Base-by-base conservation (phyloP, 2,888 invertebrate genomes). In the Ichneumoninae sp. region DNA sequence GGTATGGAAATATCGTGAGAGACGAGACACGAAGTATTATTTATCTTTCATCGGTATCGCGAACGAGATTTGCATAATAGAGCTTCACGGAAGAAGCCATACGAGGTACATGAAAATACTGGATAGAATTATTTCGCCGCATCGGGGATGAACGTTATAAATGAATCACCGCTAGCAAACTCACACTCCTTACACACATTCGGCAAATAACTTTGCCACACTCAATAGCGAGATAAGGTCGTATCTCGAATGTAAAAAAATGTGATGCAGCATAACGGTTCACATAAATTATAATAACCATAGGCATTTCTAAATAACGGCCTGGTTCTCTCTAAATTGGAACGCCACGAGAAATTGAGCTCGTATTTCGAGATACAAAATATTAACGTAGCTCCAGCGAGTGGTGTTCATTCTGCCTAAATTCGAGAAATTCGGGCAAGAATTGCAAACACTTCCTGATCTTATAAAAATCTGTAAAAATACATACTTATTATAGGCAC, bases 321-420 rank as follows among this genome's bases (percentile, higher is more conserved):
- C 73, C 69, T 73, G 73, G 73, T 83, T 83, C 40, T 68, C 60
- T 78, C 57, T 71, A 68, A 77, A 33, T 66, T 60, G 47, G 54
- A 63, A 22, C 36, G 50, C 66, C 33, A 40, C n/a, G 40, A 22
- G 16, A 10, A 33, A 52, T 36, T n/a, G 10, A 16, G 33, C 30
- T 19, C 57, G 19, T 52, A 68, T 16, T 57, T 60, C 66, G 50
- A n/a, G n/a, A n/a, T n/a, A n/a, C n/a, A n/a, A n/a, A n/a, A n/a
- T n/a, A n/a, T n/a, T n/a, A n/a, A n/a, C n/a, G n/a, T n/a, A n/a
- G n/a, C n/a, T n/a, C n/a, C n/a, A n/a, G n/a, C n/a, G n/a, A n/a
- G n/a, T n/a, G n/a, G n/a, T n/a, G n/a, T n/a, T n/a, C n/a, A n/a
- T n/a, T n/a, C n/a, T n/a, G n/a, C n/a, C n/a, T n/a, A n/a, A n/a